Percentiles rank a stretch among this genome's conserved stretches.
Conservation (phyloP, 2,797 vertebrate genomes). For the Alauda arvensis region DNA sequence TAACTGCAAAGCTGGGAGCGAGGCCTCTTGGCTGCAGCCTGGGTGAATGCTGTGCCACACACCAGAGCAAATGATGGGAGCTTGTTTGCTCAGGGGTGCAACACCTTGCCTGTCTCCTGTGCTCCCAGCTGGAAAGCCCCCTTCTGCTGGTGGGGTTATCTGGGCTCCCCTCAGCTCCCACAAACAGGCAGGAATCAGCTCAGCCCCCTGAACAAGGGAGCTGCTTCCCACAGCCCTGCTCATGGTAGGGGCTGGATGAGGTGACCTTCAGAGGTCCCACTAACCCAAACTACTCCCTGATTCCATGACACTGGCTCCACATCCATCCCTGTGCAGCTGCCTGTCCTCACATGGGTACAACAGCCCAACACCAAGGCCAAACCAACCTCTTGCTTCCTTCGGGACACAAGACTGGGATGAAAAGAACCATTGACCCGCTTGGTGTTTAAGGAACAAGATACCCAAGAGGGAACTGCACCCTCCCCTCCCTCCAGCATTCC, state of each 20-base stretch:
- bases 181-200: neutral
- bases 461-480: fast-evolving
- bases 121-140: neutral
- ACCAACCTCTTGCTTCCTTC: neutral
- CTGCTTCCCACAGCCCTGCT: neutral
- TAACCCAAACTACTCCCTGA: neutral
- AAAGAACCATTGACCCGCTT: fast-evolving
- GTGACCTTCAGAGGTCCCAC: neutral
- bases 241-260: neutral
- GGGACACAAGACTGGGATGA: neutral
- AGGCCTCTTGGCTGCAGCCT: neutral
- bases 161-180: fast-evolving
- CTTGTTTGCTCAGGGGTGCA: neutral
- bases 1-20: fast-evolving
- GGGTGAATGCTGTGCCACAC: neutral
- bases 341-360: fast-evolving
- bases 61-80: neutral
- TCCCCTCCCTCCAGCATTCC: neutral
- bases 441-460: neutral
- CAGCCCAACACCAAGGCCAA: neutral
- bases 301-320: fast-evolving
- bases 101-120: neutral
- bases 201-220: neutral
- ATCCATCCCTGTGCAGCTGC: neutral
- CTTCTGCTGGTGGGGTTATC: fast-evolving